These are phyloP conservation scores for Taphrorychus bicolor DNA, from an alignment of 2,888 invertebrate genomes.

Conservation along the genomic window DNA sequence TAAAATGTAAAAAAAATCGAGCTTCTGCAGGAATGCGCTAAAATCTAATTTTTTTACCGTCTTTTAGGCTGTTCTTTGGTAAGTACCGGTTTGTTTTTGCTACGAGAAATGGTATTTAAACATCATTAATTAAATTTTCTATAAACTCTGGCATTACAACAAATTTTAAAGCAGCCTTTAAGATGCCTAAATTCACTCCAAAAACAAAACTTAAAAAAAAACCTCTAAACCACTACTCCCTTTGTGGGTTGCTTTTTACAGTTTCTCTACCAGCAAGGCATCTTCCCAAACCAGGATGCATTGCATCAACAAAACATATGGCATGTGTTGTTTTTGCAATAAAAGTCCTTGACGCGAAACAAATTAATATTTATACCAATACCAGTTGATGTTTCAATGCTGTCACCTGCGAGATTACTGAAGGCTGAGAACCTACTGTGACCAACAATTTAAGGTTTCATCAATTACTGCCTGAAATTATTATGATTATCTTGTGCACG, in stretches of 20 bases:
- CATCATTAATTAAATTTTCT: too few species aligned
- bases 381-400: neutral
- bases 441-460: neutral
- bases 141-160: too few species aligned
- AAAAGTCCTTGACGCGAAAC: neutral
- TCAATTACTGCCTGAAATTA: neutral
- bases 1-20: too few species aligned
- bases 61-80: too few species aligned
- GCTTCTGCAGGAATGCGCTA: too few species aligned
- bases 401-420: neutral
- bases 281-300: neutral
- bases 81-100: too few species aligned
- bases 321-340: neutral
- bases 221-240: too few species aligned
- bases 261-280: neutral
- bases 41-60: too few species aligned
- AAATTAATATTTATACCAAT: neutral
- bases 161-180: too few species aligned
- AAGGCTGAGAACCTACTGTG: neutral
- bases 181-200: too few species aligned
- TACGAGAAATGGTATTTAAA: too few species aligned
- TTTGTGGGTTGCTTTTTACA: neutral
- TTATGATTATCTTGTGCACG: slow-evolving; percentile 25
- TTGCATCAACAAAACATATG: neutral
- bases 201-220: too few species aligned